Evolutionary conservation across 2,797 vertebrate genomes (phyloP), one percentile per base, ranked within the genome.

Genomic region (Chloroceryle amazona): DNA sequence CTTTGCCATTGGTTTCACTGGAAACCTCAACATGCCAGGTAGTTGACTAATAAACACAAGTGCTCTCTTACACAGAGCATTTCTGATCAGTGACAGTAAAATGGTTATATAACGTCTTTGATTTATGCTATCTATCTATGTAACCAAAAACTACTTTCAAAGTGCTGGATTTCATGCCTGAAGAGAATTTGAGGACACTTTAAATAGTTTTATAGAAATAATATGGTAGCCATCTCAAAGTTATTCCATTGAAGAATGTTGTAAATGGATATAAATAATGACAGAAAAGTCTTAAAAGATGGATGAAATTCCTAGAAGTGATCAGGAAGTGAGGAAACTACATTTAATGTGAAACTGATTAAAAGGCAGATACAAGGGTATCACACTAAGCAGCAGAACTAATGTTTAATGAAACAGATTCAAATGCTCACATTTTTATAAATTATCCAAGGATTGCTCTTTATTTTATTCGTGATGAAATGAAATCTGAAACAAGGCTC

Each of bases 401-500:
- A 79, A 65, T 13, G 26, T 89, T 82, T 90, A 92, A 89, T 74
- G 47, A 88, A 92, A 86, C 47, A 62, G 33, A 87, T 89, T 67
- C 37, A 89, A 93, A 93, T 29, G 55, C 54, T 89, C 73, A 41
- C 52, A 58, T 89, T 89, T 94, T 73, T 76, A 90, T 67, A 92
- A 89, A 85, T 81, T 66, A 70, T 35, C 19, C 79, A 72, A 90
- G 33, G 49, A 71, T 46, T 70, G 28, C 37, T 93, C 55, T 86
- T 89, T 81, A 70, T 93, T 95, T 93, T 82, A 86, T 90, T 86
- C 90, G 75, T 81, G 71, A 82, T 74, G 42, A 94, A 82, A 89
- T 37, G 58, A 93, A 94, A 93, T 44, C 47, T 87, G 86, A 89
- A 89, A 76, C 71, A 87, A 79, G 63, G n/a, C 42, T 92, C 52